Evolutionary conservation across 2,888 invertebrate genomes (phyloP).

Genomic region (Heliconius hortense): DNA sequence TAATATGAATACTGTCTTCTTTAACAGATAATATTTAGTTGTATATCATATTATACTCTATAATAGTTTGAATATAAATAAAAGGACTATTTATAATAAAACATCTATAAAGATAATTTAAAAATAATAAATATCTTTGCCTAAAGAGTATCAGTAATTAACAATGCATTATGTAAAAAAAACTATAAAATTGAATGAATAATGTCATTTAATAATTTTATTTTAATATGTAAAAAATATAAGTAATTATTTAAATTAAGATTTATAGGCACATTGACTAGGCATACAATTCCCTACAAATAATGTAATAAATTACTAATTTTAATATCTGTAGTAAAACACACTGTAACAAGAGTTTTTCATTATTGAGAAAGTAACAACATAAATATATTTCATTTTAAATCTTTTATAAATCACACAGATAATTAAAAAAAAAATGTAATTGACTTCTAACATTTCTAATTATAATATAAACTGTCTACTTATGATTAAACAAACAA

Average conservation of each 20-base stretch:
- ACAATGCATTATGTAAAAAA: neutral
- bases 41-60: neutral
- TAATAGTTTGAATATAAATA: neutral
- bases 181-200: neutral
- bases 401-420: too few relatives aligned
- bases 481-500: slow-evolving; percentile 1
- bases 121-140: neutral
- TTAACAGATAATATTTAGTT: neutral
- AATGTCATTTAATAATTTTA: neutral
- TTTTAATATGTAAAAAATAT: too few relatives aligned
- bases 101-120: neutral
- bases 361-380: neutral
- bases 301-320: neutral
- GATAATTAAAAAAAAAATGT: too few relatives aligned
- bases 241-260: too few relatives aligned
- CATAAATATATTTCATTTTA: too few relatives aligned
- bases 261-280: neutral
- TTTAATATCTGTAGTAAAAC: neutral
- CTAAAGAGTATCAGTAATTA: neutral
- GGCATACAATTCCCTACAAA: neutral
- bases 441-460: neutral
- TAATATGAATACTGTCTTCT: neutral
- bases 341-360: neutral
- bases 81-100: neutral
- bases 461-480: slow-evolving; percentile 2